Evolutionary conservation across 2,797 vertebrate genomes (phyloP).

Genomic region (Hyperoplus immaculatus): DNA sequence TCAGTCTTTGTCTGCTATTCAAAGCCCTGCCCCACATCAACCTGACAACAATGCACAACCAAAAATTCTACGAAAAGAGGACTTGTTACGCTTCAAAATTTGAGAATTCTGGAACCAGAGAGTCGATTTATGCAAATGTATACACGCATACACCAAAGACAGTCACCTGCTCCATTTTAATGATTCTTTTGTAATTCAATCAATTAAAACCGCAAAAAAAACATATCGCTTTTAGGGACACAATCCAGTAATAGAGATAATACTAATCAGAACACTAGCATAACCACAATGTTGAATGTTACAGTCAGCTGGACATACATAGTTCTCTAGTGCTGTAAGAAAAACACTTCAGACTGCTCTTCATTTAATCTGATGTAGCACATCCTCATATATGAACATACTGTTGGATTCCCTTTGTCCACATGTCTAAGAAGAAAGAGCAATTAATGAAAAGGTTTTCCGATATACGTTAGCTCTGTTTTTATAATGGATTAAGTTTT

Average conservation of each 20-base stretch:
- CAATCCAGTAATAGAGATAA: neutral
- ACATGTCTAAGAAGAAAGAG: too few species aligned
- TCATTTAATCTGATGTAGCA: too few species aligned
- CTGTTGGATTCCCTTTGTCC: too few species aligned
- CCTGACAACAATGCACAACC: slow-evolving; percentile 5
- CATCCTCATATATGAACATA: too few species aligned
- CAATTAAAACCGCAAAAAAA: neutral
- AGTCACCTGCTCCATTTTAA: too few species aligned
- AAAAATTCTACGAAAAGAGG: neutral
- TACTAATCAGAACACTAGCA: neutral
- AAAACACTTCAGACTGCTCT: neutral
- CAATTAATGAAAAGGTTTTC: neutral
- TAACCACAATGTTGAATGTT: neutral
- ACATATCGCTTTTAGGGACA: neutral
- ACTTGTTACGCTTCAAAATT: neutral
- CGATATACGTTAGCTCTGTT: neutral
- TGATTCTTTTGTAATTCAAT: too few species aligned
- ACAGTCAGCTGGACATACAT: neutral
- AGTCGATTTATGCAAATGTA: neutral
- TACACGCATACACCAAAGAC: neutral
- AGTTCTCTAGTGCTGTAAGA: slow-evolving; percentile 1
- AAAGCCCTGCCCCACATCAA: slow-evolving; percentile 34
- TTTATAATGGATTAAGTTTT: too few species aligned
- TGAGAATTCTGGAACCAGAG: neutral
- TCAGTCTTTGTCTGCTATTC: slow-evolving; percentile 42